Conservation (phyloP, 2,888 invertebrate genomes). For the Mythimna pallens region DNA sequence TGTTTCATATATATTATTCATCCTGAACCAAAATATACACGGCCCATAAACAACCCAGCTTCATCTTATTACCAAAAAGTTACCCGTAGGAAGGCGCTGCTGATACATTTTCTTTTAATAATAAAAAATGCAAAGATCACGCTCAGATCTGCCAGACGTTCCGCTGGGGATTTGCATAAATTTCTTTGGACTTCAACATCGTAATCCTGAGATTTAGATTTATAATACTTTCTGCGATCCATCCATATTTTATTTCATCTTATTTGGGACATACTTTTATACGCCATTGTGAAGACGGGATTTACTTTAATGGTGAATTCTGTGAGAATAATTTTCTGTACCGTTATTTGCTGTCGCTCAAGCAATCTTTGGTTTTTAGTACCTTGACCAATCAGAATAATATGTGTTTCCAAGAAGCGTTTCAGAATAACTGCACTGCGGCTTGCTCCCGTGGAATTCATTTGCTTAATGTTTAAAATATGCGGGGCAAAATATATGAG, state of each 20-base stretch:
- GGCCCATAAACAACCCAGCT: slow-evolving; percentile 13
- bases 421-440: slow-evolving; percentile 31
- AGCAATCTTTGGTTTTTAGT: slow-evolving; percentile 24
- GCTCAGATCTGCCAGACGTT: slow-evolving; percentile 39
- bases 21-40: slow-evolving; percentile 10
- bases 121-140: slow-evolving; percentile 42
- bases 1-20: slow-evolving; percentile 15
- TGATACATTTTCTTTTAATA: slow-evolving; percentile 48
- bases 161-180: slow-evolving; percentile 57
- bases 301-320: slow-evolving; percentile 24
- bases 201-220: slow-evolving; percentile 54
- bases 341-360: slow-evolving; percentile 16
- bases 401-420: slow-evolving; percentile 42
- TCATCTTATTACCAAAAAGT: slow-evolving; percentile 22
- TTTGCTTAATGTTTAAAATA: slow-evolving; percentile 34
- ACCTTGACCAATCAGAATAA: slow-evolving; percentile 45
- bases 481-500: slow-evolving; percentile 28
- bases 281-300: slow-evolving; percentile 6
- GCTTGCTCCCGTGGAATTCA: slow-evolving; percentile 39
- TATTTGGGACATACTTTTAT: slow-evolving; percentile 34
- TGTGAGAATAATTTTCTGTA: slow-evolving; percentile 16
- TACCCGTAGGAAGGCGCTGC: slow-evolving; percentile 18
- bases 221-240: slow-evolving; percentile 53
- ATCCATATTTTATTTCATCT: slow-evolving; percentile 35
- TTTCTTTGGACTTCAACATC: slow-evolving; percentile 46